Conservation (phyloP, 2,113 vertebrate genomes). For the Syngnathus typhle region DNA sequence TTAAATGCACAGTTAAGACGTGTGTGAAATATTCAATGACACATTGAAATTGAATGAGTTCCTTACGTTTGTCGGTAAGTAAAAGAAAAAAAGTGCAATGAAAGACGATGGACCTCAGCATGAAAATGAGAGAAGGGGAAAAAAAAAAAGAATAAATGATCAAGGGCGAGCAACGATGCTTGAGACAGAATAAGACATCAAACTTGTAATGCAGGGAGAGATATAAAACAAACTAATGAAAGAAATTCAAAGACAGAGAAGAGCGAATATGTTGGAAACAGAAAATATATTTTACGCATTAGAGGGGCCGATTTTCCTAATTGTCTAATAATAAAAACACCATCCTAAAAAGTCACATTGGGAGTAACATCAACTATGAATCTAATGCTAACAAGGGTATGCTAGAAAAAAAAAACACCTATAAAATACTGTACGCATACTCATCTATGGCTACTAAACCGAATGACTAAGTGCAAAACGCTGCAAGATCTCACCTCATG, state of each 20-base stretch:
- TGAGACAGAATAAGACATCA: constrained; percentile 41
- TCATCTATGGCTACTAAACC: neutral
- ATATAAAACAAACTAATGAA: neutral
- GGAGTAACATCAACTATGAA: neutral
- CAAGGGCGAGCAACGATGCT: constrained; percentile 22
- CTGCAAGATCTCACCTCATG: constrained; percentile 70
- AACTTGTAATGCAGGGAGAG: constrained; percentile 11
- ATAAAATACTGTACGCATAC: neutral
- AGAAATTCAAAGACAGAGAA: neutral
- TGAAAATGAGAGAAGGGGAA: constrained; percentile 48
- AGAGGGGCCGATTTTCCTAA: neutral
- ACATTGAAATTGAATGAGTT: constrained; percentile 11
- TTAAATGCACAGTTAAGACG: neutral
- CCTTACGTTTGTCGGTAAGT: constrained; percentile 54
- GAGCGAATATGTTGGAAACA: neutral
- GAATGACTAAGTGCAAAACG: constrained; percentile 4
- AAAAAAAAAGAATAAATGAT: constrained; percentile 47
- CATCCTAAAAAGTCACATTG: neutral
- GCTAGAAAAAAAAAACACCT: neutral
- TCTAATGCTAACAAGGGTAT: neutral
- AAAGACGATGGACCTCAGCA: constrained; percentile 39
- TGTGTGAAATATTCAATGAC: constrained; percentile 1
- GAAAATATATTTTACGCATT: neutral
- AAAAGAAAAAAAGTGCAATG: constrained; percentile 43
- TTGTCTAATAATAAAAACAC: neutral